Percentiles rank a stretch among this genome's conserved stretches.
Evolutionary conservation across 1,140 invertebrate species (phyloP).

Genomic region (Gryllus bimaculatus): DNA sequence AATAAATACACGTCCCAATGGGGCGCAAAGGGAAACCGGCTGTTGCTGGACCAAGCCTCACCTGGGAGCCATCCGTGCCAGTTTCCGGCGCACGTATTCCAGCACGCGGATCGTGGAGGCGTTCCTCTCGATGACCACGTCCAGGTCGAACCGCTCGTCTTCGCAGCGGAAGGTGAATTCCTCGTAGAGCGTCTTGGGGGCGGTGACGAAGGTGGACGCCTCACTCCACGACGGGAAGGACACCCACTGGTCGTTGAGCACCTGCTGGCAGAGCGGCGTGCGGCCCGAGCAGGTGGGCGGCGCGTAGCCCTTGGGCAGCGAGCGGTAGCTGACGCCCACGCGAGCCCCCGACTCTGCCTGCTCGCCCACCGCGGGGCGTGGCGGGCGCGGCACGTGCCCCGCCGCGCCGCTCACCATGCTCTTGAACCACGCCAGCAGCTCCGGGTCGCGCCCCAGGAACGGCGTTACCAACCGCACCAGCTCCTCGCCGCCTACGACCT

Average conservation of each 20-base stretch:
- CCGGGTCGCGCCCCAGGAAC: background rate
- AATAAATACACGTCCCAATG: too few species aligned
- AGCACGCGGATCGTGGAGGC: background rate
- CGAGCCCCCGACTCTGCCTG: background rate
- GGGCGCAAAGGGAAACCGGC: too few species aligned
- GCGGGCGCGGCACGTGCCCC: too few species aligned
- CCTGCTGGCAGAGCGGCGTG: background rate
- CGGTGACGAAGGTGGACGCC: background rate
- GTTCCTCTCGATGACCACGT: background rate
- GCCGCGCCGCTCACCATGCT: background rate
- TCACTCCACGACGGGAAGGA: background rate
- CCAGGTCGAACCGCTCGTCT: background rate
- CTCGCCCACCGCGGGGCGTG: background rate
- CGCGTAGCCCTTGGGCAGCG: background rate
- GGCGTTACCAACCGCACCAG: background rate
- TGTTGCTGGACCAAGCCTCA: too few species aligned
- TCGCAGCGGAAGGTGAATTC: background rate
- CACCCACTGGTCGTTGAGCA: background rate
- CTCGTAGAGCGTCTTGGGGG: background rate
- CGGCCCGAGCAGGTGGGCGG: background rate
- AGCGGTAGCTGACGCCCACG: background rate
- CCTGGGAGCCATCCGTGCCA: background rate
- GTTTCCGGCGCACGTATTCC: background rate
- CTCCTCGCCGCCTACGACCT: background rate
- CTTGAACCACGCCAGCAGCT: background rate